Base-by-base conservation (phyloP, 2,888 invertebrate species). In the Amphimallon solstitiale region DNA sequence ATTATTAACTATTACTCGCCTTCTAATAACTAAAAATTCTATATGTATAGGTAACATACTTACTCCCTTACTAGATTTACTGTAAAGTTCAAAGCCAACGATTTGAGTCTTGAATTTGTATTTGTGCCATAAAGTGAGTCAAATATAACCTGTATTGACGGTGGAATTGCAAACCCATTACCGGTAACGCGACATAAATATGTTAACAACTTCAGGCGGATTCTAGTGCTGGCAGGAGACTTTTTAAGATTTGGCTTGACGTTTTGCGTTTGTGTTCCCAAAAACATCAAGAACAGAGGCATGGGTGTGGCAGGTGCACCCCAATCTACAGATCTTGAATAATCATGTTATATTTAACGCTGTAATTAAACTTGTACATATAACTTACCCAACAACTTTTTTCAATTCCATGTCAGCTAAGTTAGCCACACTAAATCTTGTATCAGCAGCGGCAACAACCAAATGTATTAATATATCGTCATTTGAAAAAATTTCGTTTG, bases 391-490 rank as follows among this genome's bases (percentile, higher is more conserved):
- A 70, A 89, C 87, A 45, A 91, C 87, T 81, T 93, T 92, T 76
- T 93, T 94, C 6, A 97, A 82, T 73, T 94, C 93, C 70, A 90
- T 89, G 77, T 95, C 94, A 1, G 95, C 95, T 64, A 91, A 87
- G 78, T 94, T 94, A 60, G 94, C 94, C 46, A 97, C 93, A 81
- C 91, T 92, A 79, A 92, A 95, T 69, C 96, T 85, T 0, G 95
- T 93, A 78, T 97, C 97, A 0, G 96, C 91, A 0, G 94, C 92
- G 1, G 93, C 95, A 4, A 97, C 89, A 6, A 96, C 89, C 66
- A 95, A 84, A 62, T 93, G 91, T 68, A 92, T 83, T 17, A 94
- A 85, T 23, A 92, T 87, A 66, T 93, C 92, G 19, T 88, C 86
- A 75, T 91, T 90, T 21, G 87, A 85, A 75, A 95, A 92, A 40